These are phyloP conservation scores for Eufriesea mexicana DNA, from an alignment of 1,140 invertebrate species.

Conservation along the genomic window DNA sequence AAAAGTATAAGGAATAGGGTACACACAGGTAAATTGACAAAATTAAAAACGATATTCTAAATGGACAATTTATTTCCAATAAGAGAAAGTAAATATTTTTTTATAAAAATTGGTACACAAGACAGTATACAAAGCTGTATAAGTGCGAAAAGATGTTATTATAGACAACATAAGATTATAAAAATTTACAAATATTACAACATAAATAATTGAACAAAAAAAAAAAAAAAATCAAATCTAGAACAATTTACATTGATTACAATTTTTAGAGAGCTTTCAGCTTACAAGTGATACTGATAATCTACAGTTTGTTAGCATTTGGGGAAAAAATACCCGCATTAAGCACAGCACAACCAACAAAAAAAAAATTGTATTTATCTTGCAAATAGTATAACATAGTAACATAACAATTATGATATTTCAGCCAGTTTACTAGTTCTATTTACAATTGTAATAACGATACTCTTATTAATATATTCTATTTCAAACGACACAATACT, in stretches of 20 bases:
- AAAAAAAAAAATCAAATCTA: constrained; percentile 29
- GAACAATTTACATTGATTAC: constrained; percentile 2
- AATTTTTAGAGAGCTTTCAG: background rate
- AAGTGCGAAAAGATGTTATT: constrained; percentile 38
- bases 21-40: constrained; percentile 45
- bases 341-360: constrained; percentile 25
- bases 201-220: constrained; percentile 56
- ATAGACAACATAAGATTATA: constrained; percentile 50
- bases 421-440: background rate
- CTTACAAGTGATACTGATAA: background rate
- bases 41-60: constrained; percentile 52
- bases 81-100: constrained; percentile 65
- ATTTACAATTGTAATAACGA: background rate
- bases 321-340: background rate
- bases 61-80: constrained; percentile 67
- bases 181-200: constrained; percentile 28
- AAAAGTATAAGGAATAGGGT: constrained; percentile 48
- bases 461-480: background rate
- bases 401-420: background rate
- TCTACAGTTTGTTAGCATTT: background rate
- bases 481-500: background rate
- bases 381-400: background rate
- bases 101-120: constrained; percentile 56
- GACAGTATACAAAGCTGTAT: constrained; percentile 55
- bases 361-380: background rate